Base-by-base conservation (phyloP, 2,113 vertebrate genomes). In the Struthidea cinerea region DNA sequence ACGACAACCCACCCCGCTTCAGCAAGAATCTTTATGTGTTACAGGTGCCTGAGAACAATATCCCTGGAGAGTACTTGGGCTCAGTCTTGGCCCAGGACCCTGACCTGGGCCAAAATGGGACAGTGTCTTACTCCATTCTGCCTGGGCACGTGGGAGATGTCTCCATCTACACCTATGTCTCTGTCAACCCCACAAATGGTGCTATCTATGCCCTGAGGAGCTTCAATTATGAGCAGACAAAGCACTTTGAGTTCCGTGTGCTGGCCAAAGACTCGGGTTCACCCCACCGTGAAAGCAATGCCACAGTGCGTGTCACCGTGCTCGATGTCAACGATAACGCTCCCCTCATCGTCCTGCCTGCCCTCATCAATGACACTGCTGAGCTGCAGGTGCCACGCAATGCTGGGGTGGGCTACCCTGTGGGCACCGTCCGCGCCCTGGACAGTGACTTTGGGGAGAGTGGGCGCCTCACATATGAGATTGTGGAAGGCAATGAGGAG, bases 241-340 rank as follows among this genome's bases (percentile, higher is more conserved):
- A 99, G 69, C 99, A 99, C 79, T 99, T 99, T 89, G 99, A 99
- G 95, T 99, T 99, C 84, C 99, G 99, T 0, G 99, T 99, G 55
- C 97, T 99, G 42, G 99, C 99, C 26, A 99, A 99, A 96, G 99
- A 99, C 97, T 99, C 99, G 0, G 99, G 99, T 68, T 99, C 99
- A 5, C 99, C 99, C 17, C 99, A 99, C 95, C 94, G 99, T 7
- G 99, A 99, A 97, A 99, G 99, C 97, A 99, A 99, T 1, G 98
- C 99, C 57, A 99, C 99, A 0, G 99, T 99, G 50, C 98, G 99
- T 0, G 99, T 99, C 88, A 99, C 98, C 0, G 99, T 99, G 46
- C 97, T 99, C 2, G 99, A 99, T n/a, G 99, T 99, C 91, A 99
- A 99, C 0, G 99, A 99, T 97, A 99, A 99, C 8, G 99, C 99